Evolutionary conservation across 2,113 vertebrate species (phyloP).

Genomic region (Sardina pilchardus): DNA sequence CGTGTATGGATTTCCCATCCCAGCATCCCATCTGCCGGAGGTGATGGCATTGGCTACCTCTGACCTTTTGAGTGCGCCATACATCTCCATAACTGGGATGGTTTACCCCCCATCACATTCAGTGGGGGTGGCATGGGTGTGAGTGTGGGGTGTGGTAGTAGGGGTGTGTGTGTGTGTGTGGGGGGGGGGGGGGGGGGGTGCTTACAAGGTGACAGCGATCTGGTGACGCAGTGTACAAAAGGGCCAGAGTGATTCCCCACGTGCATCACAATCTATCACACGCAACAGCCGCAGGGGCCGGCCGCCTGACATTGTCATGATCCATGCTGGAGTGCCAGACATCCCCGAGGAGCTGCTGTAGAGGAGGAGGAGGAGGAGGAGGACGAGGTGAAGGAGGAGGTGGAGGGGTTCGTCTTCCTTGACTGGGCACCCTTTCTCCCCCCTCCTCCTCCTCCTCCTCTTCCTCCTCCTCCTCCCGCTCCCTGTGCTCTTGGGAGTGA

Average conservation of each 20-base stretch:
- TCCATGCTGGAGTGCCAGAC: conserved; percentile 20
- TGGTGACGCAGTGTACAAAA: neutral
- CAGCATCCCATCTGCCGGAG: conserved; percentile 35
- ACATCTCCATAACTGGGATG: conserved; percentile 23
- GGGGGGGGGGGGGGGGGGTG: neutral
- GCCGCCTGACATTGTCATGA: conserved; percentile 34
- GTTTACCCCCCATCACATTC: conserved; percentile 7
- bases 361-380: neutral
- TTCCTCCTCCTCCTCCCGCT: neutral
- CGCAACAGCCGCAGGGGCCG: conserved; percentile 31
- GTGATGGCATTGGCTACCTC: conserved; percentile 20
- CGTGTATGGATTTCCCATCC: conserved; percentile 65
- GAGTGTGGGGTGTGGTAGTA: conserved; percentile 38
- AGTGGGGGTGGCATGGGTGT: conserved; percentile 15
- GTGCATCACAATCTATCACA: conserved; percentile 49
- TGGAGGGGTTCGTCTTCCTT: neutral
- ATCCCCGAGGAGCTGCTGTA: neutral
- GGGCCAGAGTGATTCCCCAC: neutral
- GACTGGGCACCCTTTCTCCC: neutral
- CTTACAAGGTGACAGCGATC: neutral
- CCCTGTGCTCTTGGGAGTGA: neutral
- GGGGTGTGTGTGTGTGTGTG: conserved; percentile 47
- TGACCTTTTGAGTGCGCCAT: conserved; percentile 31
- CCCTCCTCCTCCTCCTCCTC: neutral
- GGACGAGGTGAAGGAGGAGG: neutral